Percentiles rank a stretch among this genome's conserved stretches.
These are phyloP conservation scores for Hyposoter dolosus DNA, from an alignment of 2,888 invertebrate species.

Conservation along the genomic window DNA sequence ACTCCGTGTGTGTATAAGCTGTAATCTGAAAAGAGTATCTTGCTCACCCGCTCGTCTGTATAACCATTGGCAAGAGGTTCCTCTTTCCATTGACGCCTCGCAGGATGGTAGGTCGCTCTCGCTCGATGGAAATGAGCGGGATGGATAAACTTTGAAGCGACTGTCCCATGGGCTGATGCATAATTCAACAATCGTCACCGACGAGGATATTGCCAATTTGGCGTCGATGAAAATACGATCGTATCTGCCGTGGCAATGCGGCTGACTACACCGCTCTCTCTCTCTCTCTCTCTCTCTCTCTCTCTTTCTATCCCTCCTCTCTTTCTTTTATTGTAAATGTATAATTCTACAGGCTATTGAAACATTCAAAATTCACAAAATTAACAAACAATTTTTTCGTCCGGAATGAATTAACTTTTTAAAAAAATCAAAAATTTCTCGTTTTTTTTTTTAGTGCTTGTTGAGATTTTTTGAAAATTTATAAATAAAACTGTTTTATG, in stretches of 20 bases:
- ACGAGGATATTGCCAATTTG: slow-evolving; percentile 85
- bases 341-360: slow-evolving; percentile 1
- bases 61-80: slow-evolving; percentile 44
- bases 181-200: slow-evolving; percentile 85
- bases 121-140: slow-evolving; percentile 80
- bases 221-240: slow-evolving; percentile 85
- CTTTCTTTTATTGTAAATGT: slow-evolving; percentile 41
- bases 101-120: slow-evolving; percentile 56
- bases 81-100: slow-evolving; percentile 43
- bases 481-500: too few relatives aligned
- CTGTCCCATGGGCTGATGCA: slow-evolving; percentile 84
- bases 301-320: background rate
- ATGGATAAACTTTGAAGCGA: slow-evolving; percentile 85
- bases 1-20: background rate
- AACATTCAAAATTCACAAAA: background rate
- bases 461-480: too few relatives aligned
- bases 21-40: slow-evolving; percentile 44
- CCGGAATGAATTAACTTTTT: too few relatives aligned
- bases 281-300: background rate
- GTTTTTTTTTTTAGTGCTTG: too few relatives aligned
- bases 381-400: too few relatives aligned
- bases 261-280: slow-evolving; percentile 68
- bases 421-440: too few relatives aligned
- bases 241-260: slow-evolving; percentile 81
- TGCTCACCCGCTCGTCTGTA: slow-evolving; percentile 43